Base-by-base conservation (phyloP, 2,888 invertebrate genomes). In the Brenthis daphne region DNA sequence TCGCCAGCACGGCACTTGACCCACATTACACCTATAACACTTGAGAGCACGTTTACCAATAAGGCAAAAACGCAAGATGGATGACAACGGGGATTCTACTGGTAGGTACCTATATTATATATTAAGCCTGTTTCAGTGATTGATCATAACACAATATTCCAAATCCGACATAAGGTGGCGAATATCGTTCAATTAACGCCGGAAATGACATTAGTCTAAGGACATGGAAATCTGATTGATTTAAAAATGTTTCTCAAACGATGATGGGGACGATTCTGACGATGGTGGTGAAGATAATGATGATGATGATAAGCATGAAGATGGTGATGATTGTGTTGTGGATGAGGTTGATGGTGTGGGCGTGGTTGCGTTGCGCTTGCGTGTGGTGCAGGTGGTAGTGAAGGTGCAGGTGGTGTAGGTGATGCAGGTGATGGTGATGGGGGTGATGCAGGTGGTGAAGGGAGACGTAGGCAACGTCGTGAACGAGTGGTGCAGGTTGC, bases 71-170 rank as follows among this genome's bases (percentile, higher is more conserved):
- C 6, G 43, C 51, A 33, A 37, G 33, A 24, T 16, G 51, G 20
- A n/a, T 33, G 53, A 53, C 5, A 53, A 20, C 43, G 55, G n/a
- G 54, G 48, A 64, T n/a, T 55, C 37, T 63, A 63, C 37, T 51
- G 54, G 33, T 63, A 53, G 37, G 37, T 63, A 53, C 33, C 37
- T 47, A 61, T 53, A 54, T 67, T 69, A 68, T 64, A 76, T 70
- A 74, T 73, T 74, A 80, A 87, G 87, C 89, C 89, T 88, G 89
- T 86, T 88, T 86, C 89, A 88, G 88, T 87, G 87, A 80, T 77
- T 78, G 20, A 64, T 53, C 48, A 64, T n/a, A 48, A 24, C 33
- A 61, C 6, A 8, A 61, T 29, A 33, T 11, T 58, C 8, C 16
- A 65, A 43, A 29, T n/a, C 43, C 57, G 33, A 51, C 6, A 43